Evolutionary conservation across 2,888 invertebrate species (phyloP).

Genomic region (Hermaeophaga mercurialis): DNA sequence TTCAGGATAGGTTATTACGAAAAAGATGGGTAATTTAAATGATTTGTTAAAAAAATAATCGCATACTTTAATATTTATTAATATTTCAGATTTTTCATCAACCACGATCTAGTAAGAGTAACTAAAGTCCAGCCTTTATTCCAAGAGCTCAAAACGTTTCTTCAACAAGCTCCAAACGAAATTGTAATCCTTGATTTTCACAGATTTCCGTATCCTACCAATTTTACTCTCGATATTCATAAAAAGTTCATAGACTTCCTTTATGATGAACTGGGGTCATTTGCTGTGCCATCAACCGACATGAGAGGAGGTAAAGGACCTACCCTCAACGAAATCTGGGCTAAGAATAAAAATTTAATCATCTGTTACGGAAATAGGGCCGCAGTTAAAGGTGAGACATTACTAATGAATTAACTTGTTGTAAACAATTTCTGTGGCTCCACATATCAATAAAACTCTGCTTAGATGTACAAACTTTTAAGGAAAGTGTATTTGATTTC

Average conservation of each 20-base stretch:
- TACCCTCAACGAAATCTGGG: constrained; percentile 65
- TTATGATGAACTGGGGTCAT: constrained; percentile 60
- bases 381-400: constrained; percentile 59
- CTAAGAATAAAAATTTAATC: constrained; percentile 62
- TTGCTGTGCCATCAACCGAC: constrained; percentile 59
- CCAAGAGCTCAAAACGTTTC: constrained; percentile 71
- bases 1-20: constrained; percentile 75
- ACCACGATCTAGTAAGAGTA: constrained; percentile 73
- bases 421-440: too few relatives aligned
- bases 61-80: too few relatives aligned
- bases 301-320: constrained; percentile 59
- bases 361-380: constrained; percentile 64
- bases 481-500: constrained; percentile 29
- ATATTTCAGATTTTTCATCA: constrained; percentile 70
- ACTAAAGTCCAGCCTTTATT: constrained; percentile 70
- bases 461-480: too few relatives aligned
- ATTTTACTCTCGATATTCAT: constrained; percentile 55
- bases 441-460: too few relatives aligned
- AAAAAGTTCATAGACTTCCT: constrained; percentile 60
- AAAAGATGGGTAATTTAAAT: constrained; percentile 42
- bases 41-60: too few relatives aligned
- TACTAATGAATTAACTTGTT: too few relatives aligned
- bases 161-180: constrained; percentile 70
- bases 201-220: constrained; percentile 68
- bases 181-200: constrained; percentile 82